Evolutionary conservation across 2,797 vertebrate genomes (phyloP), one percentile per base, ranked within the genome.

Genomic region (Denticeps clupeoides): DNA sequence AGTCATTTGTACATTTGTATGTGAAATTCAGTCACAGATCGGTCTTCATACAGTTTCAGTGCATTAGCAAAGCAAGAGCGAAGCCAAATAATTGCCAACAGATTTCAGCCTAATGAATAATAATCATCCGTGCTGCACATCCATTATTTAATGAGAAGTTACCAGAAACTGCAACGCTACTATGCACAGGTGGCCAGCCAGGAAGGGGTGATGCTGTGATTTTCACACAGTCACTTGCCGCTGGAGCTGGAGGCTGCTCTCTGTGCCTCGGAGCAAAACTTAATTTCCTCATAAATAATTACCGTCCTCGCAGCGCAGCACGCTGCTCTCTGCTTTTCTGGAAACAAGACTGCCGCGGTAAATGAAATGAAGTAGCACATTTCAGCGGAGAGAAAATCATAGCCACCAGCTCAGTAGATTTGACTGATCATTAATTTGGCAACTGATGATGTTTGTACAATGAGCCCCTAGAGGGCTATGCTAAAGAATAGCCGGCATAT

Each of bases 211-310:
- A 24, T 25, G 35, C 26, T 43, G 16, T 43, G 27, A 33, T 47
- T 31, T 16, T 40, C 21, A 12, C 4, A 10, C 29, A 22, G 23
- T 43, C 23, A 35, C 16, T 40, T 40, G 26, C 22, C 40, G 23
- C 18, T 19, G n/a, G 8, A 25, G 37, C 49, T 43, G 16, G 27
- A 10, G 27, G 44, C 52, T 1, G 1, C 27, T 53, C 25, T 18
- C 15, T 37, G 41, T 50, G 41, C 29, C 59, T 48, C 41, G 19
- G 46, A 37, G 47, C 33, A 16, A 21, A 62, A 61, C 59, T 49
- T 54, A 60, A 68, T 69, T 47, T 41, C 47, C 11, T 55, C 23
- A 37, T 45, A 47, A 65, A 60, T 59, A 56, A 67, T 59, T 60
- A 50, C 38, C 45, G 38, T 15, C 15, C 41, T 27, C 32, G 24